Evolutionary conservation across 2,797 vertebrate species (phyloP), one percentile per base, ranked within the genome.

Genomic region (Xyrichtys novacula): DNA sequence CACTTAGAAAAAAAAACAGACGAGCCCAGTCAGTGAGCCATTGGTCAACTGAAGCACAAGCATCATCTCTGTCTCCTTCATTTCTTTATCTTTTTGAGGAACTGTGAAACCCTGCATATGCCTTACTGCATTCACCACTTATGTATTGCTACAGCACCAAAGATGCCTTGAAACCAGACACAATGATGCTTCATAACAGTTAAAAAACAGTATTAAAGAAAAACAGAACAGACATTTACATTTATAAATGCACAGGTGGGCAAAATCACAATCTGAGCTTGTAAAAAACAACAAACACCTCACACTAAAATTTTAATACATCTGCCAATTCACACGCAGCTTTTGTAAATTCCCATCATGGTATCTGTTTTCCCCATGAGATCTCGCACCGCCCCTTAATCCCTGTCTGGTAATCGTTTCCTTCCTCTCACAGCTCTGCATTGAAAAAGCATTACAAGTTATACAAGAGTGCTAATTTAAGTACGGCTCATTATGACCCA

Each of bases 381-480:
- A 58, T 74, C 28, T 25, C 63, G 67, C 47, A 68, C 29, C 36
- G 23, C 25, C 11, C 59, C 38, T 42, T 44, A 44, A 15, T 34
- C 20, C n/a, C 23, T 28, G 19, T 48, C 46, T 34, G 15, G 60
- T 49, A 64, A 73, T 70, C 60, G 59, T 60, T 38, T 43, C 40
- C 20, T 22, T 31, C n/a, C 22, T 16, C 34, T 31, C 11, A 34
- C 26, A 50, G 48, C 34, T 31, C 42, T 58, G n/a, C 23, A 54
- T 36, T 76, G 53, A 43, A 76, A 77, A 70, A 73, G 48, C 43
- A 72, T 71, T 76, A 60, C 15, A 4, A 36, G 71, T 83, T 74
- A 76, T 66, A 53, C 65, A 85, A 84, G 52, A 17, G 10, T 57
- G 34, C 69, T 86, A 76, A 84, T 77, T 80, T 65, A 43, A 82